Percentiles rank a stretch among this genome's conserved stretches.
These are phyloP conservation scores for Tetranychus piercei DNA, from an alignment of 2,888 invertebrate genomes.

Conservation along the genomic window DNA sequence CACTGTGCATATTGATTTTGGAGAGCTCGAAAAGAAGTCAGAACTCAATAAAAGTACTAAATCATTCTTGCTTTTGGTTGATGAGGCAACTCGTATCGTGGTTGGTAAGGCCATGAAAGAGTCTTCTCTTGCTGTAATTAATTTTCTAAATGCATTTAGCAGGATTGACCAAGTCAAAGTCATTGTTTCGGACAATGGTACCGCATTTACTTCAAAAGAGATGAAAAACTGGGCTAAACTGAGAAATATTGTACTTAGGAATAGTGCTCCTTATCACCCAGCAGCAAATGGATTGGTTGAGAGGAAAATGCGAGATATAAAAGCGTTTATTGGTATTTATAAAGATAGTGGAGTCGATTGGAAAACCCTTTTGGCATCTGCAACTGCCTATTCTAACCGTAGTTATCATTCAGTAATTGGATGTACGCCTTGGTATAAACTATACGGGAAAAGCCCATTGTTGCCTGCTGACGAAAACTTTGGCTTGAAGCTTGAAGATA, in stretches of 20 bases:
- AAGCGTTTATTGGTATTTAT: not conserved
- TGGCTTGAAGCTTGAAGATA: too few species aligned
- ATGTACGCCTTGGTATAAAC: not conserved
- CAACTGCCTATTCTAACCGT: not conserved
- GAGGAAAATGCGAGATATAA: not conserved
- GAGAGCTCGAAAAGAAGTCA: not conserved
- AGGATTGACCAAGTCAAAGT: not conserved
- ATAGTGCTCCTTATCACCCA: not conserved
- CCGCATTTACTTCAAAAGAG: conserved; percentile 3
- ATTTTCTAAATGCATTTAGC: not conserved
- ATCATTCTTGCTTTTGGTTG: conserved; percentile 5
- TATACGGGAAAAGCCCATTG: not conserved
- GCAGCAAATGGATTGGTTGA: not conserved
- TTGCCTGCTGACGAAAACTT: not conserved
- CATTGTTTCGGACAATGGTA: conserved; percentile 8
- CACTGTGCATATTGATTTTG: conserved; percentile 4
- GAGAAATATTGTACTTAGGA: not conserved
- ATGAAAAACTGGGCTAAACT: not conserved
- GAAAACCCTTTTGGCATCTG: not conserved
- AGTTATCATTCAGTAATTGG: not conserved
- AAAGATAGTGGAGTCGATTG: not conserved
- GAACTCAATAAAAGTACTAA: not conserved
- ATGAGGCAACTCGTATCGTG: not conserved
- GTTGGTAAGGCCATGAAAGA: conserved; percentile 9
- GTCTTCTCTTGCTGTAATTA: not conserved